A percentile compares a stretch with the other conserved stretches of the same genome.
phyloP scores from a whole-genome alignment of 2,888 invertebrate species.

The Leptinotarsa tumamoca region DNA sequence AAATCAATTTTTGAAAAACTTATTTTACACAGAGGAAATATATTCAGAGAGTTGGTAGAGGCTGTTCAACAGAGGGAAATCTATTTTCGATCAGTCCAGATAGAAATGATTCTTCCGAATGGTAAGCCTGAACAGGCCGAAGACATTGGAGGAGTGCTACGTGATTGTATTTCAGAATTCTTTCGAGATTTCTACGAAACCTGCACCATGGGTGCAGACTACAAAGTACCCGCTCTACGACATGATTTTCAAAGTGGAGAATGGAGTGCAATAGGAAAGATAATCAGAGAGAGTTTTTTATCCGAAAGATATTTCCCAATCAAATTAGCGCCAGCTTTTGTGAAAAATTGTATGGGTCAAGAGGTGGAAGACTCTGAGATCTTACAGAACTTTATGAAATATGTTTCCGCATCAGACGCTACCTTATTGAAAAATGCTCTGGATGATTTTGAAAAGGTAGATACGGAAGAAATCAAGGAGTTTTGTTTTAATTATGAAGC shows the following conservation, averaged over 20 bases:
- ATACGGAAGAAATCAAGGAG: conserved; percentile 30
- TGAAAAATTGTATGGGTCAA: conserved; percentile 33
- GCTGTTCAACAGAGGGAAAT: conserved; percentile 12
- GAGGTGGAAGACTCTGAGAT: conserved; percentile 29
- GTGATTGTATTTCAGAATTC: no score
- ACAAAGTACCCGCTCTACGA: conserved; percentile 36
- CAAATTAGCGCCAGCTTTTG: conserved; percentile 35
- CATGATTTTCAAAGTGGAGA: conserved; percentile 36
- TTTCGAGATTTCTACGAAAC: no score
- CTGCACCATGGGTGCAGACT: conserved; percentile 25
- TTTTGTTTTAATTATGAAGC: conserved; percentile 34
- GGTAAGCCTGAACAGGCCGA: conserved; percentile 2
- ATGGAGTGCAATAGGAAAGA: conserved; percentile 35
- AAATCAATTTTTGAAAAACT: conserved; percentile 4
- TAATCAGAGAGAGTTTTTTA: conserved; percentile 32
- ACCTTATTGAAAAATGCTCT: conserved; percentile 30
- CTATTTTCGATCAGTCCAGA: conserved; percentile 18
- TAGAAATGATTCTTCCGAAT: conserved; percentile 38
- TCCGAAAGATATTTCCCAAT: conserved; percentile 36
- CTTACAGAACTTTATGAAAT: conserved; percentile 34
- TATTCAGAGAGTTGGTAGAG: conserved; percentile 3
- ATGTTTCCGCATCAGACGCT: conserved; percentile 30
- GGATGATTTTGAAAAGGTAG: conserved; percentile 29
- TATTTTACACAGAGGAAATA: neutral
- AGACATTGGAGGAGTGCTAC: no score